Base-by-base conservation (phyloP, 2,888 invertebrate species). In the Allacma fusca region DNA sequence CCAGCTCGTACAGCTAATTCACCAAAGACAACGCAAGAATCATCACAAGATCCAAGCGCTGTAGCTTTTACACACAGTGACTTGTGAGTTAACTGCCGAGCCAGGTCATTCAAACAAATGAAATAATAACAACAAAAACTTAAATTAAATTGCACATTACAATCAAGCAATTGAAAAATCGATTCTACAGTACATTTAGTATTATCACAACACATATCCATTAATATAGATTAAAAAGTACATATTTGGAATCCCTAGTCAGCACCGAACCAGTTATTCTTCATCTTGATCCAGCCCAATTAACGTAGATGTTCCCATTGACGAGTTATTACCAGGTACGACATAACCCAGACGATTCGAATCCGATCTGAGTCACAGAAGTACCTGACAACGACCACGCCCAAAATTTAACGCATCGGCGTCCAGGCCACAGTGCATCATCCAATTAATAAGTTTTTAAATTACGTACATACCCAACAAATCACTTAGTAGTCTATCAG, bases 301-400 rank as follows among this genome's bases (percentile, higher is more conserved):
- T n/a, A n/a, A 13, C 19, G 2, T 50, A 16, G 16, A 16, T 50
- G 50, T 50, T 50, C 16, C 2, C 4, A 50, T 34, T 50, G 50
- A 50, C 40, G 29, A 19, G 29, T 50, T 44, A 71, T 71, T 77
- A 23, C 68, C 79, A 83, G 81, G 78, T 81, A 83, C 82, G 69
- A 40, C 79, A 79, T 78, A 73, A 79, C 82, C 80, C 83, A 82
- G 83, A 83, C 76, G 5, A 57, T 44, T 59, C 40, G 76, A 74
- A 62, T 62, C 69, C 24, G 50, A 81, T 83, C 83, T 83, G 83
- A 83, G 82, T 83, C 83, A 83, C 83, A 83, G 83, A 82, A 83
- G 83, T 83, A 83, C 83, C 83, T 83, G 83, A 83, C 75, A 62
- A 68, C 73, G 68, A 70, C 69, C 44, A 43, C 74, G 62, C 74